Evolutionary conservation across 1,140 invertebrate species (phyloP).

Genomic region (Aphaenogaster ashmeadi): DNA sequence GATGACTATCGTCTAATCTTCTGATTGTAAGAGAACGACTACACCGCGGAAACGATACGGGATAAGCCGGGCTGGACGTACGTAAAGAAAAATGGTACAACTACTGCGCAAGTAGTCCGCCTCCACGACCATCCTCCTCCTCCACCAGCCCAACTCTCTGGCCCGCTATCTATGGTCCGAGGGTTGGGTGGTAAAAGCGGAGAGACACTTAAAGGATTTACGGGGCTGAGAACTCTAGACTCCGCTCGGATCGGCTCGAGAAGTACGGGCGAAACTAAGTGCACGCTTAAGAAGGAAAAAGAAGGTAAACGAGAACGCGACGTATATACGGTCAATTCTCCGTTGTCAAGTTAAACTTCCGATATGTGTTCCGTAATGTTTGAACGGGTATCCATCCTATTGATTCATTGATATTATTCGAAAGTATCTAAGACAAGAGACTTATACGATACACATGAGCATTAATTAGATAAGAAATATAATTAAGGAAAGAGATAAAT

Average conservation of each 20-base stretch:
- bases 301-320: slow-evolving; percentile 7
- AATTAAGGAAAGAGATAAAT: neutral
- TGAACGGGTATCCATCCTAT: neutral
- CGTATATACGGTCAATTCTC: slow-evolving; percentile 41
- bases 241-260: slow-evolving; percentile 76
- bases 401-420: neutral
- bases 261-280: slow-evolving; percentile 72
- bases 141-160: slow-evolving; percentile 39
- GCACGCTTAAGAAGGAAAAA: slow-evolving; percentile 58
- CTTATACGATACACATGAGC: neutral
- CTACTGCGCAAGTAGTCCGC: slow-evolving; percentile 69
- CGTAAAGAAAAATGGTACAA: slow-evolving; percentile 81
- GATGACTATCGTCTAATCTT: slow-evolving; percentile 82
- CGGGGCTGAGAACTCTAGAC: slow-evolving; percentile 82
- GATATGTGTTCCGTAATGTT: slow-evolving; percentile 53
- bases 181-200: slow-evolving; percentile 74
- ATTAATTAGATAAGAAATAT: slow-evolving; percentile 24
- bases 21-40: slow-evolving; percentile 76
- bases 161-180: slow-evolving; percentile 72
- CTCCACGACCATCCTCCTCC: slow-evolving; percentile 57
- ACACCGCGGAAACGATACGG: slow-evolving; percentile 61
- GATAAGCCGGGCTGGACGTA: slow-evolving; percentile 62
- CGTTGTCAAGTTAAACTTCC: slow-evolving; percentile 57
- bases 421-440: neutral
- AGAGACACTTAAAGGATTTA: slow-evolving; percentile 85